Evolutionary conservation across 2,113 vertebrate species (phyloP).

Genomic region (Bufo gargarizans): DNA sequence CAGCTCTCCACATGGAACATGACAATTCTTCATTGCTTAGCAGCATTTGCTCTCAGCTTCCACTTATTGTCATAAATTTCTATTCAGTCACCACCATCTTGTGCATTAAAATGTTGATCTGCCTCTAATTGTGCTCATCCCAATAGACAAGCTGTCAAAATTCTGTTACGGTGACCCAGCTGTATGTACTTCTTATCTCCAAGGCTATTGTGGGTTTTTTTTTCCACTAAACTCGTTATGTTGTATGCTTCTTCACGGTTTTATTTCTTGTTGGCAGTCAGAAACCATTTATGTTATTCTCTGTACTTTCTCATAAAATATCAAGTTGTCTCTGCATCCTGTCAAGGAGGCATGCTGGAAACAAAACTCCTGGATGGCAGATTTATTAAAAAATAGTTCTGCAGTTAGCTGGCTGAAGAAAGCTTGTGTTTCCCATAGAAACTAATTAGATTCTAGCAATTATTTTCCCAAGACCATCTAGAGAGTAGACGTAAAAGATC

Average conservation of each 20-base stretch:
- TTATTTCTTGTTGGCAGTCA: background rate
- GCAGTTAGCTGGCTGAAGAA: background rate
- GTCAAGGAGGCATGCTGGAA: background rate
- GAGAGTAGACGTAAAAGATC: background rate
- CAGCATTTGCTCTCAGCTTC: background rate
- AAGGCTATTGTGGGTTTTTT: background rate
- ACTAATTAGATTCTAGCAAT: background rate
- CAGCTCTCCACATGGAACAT: background rate
- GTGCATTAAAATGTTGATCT: background rate
- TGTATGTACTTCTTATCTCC: background rate
- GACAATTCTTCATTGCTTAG: conserved; percentile 5
- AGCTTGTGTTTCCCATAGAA: background rate
- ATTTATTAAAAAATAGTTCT: background rate
- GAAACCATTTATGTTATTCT: background rate
- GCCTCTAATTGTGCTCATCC: background rate
- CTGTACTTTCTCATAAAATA: background rate
- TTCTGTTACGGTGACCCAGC: background rate
- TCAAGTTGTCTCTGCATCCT: background rate
- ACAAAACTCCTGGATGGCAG: background rate
- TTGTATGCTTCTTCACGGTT: background rate
- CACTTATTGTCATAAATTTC: background rate
- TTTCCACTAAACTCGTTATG: background rate
- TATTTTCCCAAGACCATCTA: background rate
- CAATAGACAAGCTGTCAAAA: background rate
- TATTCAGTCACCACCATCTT: background rate